Evolutionary conservation across 2,888 invertebrate species (phyloP).

Genomic region (Nomada flava): DNA sequence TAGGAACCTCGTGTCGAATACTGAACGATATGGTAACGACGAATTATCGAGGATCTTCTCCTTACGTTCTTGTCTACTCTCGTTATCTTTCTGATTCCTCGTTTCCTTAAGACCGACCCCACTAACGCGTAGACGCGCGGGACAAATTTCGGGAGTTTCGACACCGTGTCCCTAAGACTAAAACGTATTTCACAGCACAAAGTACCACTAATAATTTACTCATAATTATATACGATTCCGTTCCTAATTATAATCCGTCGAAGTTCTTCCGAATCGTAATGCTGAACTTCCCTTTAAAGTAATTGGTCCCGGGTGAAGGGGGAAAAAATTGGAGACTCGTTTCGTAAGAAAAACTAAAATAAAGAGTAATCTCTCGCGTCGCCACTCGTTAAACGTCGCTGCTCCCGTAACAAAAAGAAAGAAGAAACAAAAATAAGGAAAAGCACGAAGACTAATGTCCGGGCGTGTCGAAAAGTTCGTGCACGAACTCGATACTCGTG

Average conservation of each 20-base stretch:
- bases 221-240: constrained; percentile 2
- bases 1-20: constrained; percentile 26
- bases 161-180: constrained; percentile 3
- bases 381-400: no score
- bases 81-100: not conserved
- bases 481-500: no score
- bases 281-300: no score
- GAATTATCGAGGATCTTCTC: constrained; percentile 50
- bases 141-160: constrained; percentile 10
- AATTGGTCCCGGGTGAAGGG: no score
- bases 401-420: no score
- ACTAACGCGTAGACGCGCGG: not conserved
- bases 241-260: not conserved
- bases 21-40: constrained; percentile 16
- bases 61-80: not conserved
- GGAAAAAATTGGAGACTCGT: no score
- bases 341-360: no score
- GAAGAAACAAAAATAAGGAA: no score
- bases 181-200: constrained; percentile 41
- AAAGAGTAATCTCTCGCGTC: no score
- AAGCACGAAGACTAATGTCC: no score
- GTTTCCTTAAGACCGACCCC: not conserved
- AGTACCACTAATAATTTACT: constrained; percentile 17
- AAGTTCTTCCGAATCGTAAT: no score
- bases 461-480: no score